Conservation (phyloP, 2,797 vertebrate species). For the Trachops cirrhosus region DNA sequence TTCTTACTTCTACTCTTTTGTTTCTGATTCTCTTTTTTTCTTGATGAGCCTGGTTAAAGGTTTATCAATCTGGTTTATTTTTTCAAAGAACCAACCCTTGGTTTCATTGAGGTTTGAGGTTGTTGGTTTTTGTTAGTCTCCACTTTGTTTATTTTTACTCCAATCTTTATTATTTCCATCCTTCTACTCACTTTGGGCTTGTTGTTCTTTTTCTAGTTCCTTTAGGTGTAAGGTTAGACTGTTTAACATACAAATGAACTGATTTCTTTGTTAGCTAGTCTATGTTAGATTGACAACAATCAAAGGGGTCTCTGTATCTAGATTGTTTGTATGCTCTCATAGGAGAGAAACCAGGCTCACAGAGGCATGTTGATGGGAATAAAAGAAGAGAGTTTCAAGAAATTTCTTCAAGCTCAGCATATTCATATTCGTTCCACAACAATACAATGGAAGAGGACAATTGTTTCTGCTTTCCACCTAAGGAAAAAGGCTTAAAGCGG, state of each 20-base stretch:
- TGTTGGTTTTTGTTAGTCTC: no score
- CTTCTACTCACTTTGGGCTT: no score
- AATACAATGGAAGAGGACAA: neutral
- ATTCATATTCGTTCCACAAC: neutral
- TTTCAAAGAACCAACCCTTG: no score
- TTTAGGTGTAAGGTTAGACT: no score
- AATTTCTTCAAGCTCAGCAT: neutral
- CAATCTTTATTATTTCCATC: no score
- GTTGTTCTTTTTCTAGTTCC: no score
- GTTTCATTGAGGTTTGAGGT: no score
- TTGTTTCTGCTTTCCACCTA: neutral
- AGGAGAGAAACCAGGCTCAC: neutral
- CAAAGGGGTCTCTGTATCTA: neutral
- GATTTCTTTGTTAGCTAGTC: neutral
- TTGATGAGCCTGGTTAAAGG: no score
- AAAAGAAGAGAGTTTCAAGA: neutral
- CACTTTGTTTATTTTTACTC: no score
- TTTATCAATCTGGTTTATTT: no score
- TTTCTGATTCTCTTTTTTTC: no score
- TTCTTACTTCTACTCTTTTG: no score
- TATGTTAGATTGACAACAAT: neutral
- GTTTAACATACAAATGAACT: neutral
- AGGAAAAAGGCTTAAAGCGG: neutral
- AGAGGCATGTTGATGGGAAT: neutral
- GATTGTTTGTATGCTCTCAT: neutral